Base-by-base conservation (phyloP, 2,113 vertebrate species). In the Strix uralensis region DNA sequence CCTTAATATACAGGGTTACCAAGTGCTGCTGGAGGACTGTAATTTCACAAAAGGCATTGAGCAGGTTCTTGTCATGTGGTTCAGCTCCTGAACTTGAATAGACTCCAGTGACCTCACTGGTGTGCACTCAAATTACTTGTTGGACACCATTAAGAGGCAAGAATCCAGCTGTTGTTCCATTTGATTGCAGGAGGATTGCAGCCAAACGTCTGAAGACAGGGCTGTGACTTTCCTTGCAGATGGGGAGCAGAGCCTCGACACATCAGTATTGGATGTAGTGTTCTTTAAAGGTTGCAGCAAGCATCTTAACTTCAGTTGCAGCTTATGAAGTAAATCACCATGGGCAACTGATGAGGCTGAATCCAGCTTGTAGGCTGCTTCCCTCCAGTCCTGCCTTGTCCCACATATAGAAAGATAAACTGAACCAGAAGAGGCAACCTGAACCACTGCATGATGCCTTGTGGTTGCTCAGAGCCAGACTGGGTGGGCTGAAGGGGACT, bases 91-190 rank as follows among this genome's bases (percentile, higher is more conserved):
- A 86, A 89, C 92, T 82, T 44, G 61, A 97, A 23, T 94, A 86
- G 93, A 86, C 96, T 75, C 66, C 22, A 86, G 72, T 92, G 94
- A 91, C 88, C 77, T 96, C 86, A 86, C 55, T 85, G 82, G 23
- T 67, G 77, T 71, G 86, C 20, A 15, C 88, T 96, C 63, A 9
- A 17, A 49, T 96, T 95, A 92, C 90, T 93, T 90, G 58, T 42
- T 92, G 86, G 88, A n/a, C 61, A 32, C 77, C n/a, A 65, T n/a
- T 63, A 79, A 81, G 72, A 86, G 57, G 72, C 44, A 86, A 32
- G 70, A 96, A 92, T 97, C 73, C 86, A 94, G 95, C 86, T 96
- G 80, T n/a, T 94, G 77, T 89, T 93, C 47, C 9, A 38, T 63
- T 79, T 87, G 85, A 65, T 80, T 92, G 71, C 6, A 30, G 54